A percentile compares a stretch with the other conserved stretches of the same genome.
phyloP scores from a whole-genome alignment of 2,113 vertebrate genomes.

The Ophiodon elongatus region DNA sequence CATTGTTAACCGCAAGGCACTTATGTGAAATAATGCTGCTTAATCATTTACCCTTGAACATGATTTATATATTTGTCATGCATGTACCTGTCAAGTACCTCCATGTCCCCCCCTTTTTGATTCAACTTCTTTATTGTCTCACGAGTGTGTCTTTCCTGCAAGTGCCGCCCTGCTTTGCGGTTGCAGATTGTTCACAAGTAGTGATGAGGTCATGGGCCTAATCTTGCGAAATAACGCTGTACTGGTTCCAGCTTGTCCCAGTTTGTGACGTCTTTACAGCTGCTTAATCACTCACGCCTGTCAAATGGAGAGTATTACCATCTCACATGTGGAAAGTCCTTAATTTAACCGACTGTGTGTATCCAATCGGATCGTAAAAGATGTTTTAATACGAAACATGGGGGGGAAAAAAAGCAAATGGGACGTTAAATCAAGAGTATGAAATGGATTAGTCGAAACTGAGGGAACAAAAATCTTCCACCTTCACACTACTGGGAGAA shows the following conservation, averaged over 20 bases:
- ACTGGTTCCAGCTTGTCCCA: neutral
- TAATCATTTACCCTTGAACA: neutral
- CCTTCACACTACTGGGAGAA: no score
- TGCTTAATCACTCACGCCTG: neutral
- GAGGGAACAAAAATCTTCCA: no score
- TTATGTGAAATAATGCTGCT: neutral
- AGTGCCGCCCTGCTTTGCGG: neutral
- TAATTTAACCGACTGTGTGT: rapidly evolving
- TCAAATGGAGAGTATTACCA: neutral
- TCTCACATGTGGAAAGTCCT: neutral
- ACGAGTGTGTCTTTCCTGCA: neutral
- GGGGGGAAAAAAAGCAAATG: neutral
- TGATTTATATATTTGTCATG: no score
- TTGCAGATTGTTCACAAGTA: neutral
- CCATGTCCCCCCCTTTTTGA: neutral
- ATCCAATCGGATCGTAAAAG: neutral
- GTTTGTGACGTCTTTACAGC: neutral
- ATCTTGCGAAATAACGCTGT: neutral
- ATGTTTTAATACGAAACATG: neutral
- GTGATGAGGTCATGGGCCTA: neutral
- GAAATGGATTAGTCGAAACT: neutral
- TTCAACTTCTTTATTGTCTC: neutral
- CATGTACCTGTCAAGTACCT: no score
- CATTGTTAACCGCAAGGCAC: neutral
- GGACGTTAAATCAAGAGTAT: neutral